Conservation (phyloP, 2,888 invertebrate genomes). For the Apodemia hepburni region DNA sequence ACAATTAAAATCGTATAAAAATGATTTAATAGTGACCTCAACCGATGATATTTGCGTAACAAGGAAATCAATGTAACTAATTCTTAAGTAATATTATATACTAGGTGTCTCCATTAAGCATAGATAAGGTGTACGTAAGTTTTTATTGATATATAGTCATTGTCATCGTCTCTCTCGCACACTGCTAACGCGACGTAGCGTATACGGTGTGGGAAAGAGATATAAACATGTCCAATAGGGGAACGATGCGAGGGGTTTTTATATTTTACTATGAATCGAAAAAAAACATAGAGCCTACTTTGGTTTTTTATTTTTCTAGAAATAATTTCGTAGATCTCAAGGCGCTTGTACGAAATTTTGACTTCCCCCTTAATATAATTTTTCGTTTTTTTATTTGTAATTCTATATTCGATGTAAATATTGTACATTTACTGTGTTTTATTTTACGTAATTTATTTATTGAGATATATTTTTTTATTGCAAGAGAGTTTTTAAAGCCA, state of each 20-base stretch:
- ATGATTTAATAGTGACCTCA: constrained; percentile 15
- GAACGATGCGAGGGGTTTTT: constrained; percentile 71
- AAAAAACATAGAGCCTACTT: constrained; percentile 65
- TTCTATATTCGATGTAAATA: constrained; percentile 74
- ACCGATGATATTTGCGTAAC: constrained; percentile 23
- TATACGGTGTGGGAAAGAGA: constrained; percentile 44
- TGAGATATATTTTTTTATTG: constrained; percentile 62
- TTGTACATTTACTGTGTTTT: constrained; percentile 62
- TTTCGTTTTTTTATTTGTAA: constrained; percentile 30
- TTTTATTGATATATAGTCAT: constrained; percentile 69
- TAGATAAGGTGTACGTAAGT: constrained; percentile 73
- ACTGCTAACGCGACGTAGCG: constrained; percentile 29
- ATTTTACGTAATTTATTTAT: constrained; percentile 72
- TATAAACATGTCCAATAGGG: constrained; percentile 66
- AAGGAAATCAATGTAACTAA: constrained; percentile 59
- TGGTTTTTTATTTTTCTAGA: constrained; percentile 57
- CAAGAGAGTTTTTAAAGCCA: constrained; percentile 58
- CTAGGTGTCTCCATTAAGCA: constrained; percentile 71
- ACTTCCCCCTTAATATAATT: constrained; percentile 52
- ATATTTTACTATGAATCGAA: constrained; percentile 78
- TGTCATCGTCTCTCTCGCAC: constrained; percentile 51
- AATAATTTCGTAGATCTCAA: constrained; percentile 36
- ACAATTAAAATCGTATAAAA: too few species aligned
- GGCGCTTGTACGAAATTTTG: constrained; percentile 54
- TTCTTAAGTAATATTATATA: constrained; percentile 73